Conservation (phyloP, 2,888 invertebrate species). For the Metalampra italica region DNA sequence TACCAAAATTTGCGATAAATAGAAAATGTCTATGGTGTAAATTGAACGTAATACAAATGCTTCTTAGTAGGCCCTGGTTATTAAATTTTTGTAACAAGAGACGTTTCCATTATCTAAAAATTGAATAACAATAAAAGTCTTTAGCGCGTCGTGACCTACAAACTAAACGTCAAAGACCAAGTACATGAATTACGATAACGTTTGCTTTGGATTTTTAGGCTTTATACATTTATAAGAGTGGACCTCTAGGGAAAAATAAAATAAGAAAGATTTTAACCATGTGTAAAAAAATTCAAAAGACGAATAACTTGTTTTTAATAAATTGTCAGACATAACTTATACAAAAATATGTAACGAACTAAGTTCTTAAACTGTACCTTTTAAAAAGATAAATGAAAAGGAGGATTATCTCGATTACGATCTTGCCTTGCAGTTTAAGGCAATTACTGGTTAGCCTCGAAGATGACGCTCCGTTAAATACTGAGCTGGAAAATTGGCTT, state of each 20-base stretch:
- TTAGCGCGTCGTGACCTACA: neutral
- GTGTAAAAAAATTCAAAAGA: too few relatives aligned
- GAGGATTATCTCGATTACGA: neutral
- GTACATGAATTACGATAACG: neutral
- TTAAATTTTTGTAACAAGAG: neutral
- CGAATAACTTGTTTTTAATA: too few relatives aligned
- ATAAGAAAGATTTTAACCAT: neutral
- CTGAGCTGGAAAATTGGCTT: neutral
- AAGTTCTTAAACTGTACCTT: too few relatives aligned
- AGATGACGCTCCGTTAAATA: neutral
- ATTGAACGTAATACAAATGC: too few relatives aligned
- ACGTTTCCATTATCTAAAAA: conserved; percentile 4
- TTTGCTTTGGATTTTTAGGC: neutral
- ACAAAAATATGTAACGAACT: too few relatives aligned
- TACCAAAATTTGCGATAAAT: too few relatives aligned
- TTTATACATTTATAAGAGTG: neutral
- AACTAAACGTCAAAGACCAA: neutral
- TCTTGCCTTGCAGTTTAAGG: conserved; percentile 1
- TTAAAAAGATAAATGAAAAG: conserved; percentile 5
- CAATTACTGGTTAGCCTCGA: conserved; percentile 10
- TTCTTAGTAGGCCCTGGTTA: too few relatives aligned
- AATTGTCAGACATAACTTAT: too few relatives aligned
- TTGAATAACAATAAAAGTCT: conserved; percentile 3
- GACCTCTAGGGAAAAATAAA: neutral
- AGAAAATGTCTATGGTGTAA: too few relatives aligned